Evolutionary conservation across 1,140 invertebrate species (phyloP).

Genomic region (Harpegnathos saltator): DNA sequence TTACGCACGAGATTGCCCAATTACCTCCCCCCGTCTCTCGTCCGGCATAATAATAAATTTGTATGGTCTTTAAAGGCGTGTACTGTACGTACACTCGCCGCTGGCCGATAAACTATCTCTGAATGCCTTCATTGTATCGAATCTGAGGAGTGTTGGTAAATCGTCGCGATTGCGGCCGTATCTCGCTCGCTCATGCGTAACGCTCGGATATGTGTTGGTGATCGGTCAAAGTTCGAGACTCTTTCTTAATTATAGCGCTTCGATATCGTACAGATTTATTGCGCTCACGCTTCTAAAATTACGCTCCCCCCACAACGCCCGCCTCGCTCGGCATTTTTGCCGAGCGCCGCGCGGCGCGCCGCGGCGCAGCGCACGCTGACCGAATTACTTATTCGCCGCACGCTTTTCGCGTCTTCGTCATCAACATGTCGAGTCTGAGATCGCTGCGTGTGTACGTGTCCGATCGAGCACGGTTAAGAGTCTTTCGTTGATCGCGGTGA

Average conservation of each 20-base stretch:
- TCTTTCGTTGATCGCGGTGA: too few species aligned
- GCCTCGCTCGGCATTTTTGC: constrained; percentile 1
- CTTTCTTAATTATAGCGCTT: constrained; percentile 68
- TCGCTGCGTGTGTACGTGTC: too few species aligned
- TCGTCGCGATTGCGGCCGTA: constrained; percentile 65
- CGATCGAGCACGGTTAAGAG: too few species aligned
- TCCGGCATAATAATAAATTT: constrained; percentile 45
- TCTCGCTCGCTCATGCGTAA: constrained; percentile 56
- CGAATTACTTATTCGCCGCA: neutral
- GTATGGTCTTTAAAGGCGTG: constrained; percentile 40
- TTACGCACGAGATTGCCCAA: constrained; percentile 54
- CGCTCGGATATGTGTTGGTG: constrained; percentile 54
- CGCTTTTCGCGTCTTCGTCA: too few species aligned
- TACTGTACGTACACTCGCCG: constrained; percentile 13
- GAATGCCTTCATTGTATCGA: constrained; percentile 72
- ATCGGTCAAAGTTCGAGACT: constrained; percentile 71
- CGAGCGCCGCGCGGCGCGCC: neutral
- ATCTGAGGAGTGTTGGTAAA: constrained; percentile 71
- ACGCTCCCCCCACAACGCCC: neutral
- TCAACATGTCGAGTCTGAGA: too few species aligned
- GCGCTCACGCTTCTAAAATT: constrained; percentile 39
- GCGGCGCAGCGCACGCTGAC: neutral
- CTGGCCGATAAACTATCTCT: constrained; percentile 48
- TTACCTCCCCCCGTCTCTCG: constrained; percentile 42
- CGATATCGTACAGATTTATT: constrained; percentile 66